A percentile compares a stretch with the other conserved stretches of the same genome.
Conservation (phyloP, 2,113 vertebrate genomes). For the Epinephelus lanceolatus region DNA sequence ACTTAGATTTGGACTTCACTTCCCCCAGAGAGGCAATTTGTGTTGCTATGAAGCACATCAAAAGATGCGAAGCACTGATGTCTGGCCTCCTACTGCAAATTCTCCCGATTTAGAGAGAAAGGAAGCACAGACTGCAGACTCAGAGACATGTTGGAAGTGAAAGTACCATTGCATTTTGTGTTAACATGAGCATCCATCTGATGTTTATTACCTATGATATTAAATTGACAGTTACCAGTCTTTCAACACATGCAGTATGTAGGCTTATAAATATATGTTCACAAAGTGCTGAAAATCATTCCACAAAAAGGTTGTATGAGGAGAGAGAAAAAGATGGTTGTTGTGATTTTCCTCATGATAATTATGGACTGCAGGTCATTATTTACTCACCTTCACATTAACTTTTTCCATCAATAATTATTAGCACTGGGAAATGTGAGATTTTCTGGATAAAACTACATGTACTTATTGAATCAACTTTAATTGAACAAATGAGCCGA, state of each 20-base stretch:
- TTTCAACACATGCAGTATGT: too few species aligned
- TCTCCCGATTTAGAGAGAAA: not conserved
- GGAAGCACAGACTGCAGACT: not conserved
- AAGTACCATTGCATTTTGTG: not conserved
- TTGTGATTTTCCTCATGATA: too few species aligned
- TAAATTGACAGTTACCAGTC: too few species aligned
- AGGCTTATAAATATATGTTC: too few species aligned
- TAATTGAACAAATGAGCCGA: not conserved
- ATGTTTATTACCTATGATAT: not conserved
- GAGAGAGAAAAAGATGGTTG: too few species aligned
- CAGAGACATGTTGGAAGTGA: not conserved
- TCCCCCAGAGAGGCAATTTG: slow-evolving; percentile 20
- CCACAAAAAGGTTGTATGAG: too few species aligned
- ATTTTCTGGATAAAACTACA: not conserved
- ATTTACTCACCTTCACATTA: not conserved
- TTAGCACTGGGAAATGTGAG: not conserved
- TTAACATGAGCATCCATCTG: not conserved
- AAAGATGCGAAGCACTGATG: not conserved
- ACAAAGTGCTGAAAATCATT: too few species aligned
- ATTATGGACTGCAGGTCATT: not conserved
- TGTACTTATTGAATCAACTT: not conserved
- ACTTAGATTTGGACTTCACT: slow-evolving; percentile 9
- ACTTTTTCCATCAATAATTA: not conserved
- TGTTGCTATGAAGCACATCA: slow-evolving; percentile 35
- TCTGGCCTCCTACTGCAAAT: slow-evolving; percentile 9